Base-by-base conservation (phyloP, 2,797 vertebrate genomes). In the Amblyopsis hoosieri region DNA sequence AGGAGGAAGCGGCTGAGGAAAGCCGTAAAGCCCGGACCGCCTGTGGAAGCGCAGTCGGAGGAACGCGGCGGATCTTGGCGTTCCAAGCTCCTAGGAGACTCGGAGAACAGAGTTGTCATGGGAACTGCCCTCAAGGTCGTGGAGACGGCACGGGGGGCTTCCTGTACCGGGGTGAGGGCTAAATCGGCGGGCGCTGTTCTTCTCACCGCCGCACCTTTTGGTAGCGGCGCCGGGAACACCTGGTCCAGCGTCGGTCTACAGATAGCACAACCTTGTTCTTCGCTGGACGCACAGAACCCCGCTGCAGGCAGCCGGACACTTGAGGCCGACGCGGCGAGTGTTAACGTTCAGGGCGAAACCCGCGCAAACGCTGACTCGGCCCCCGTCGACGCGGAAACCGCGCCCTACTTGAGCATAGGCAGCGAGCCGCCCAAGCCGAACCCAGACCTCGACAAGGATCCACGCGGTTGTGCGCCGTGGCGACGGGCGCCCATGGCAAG, bases 161-260 rank as follows among this genome's bases (percentile, higher is more conserved):
- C 6, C 1, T 14, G 9, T 0, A 23, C 15, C 11, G 82, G 50
- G 45, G 71, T 77, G 54, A 71, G 92, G 59, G 80, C 90, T 0
- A 92, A 87, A 72, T 94, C 94, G 0, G 92, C 92, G 0, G 75
- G 85, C 0, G 90, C 93, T 1, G 29, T 89, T 12, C 80, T 89
- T 12, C 80, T 93, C 37, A 70, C 77, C 15, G 79, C 57, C 7
- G 68, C 66, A 12, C 23, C 78, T 64, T 45, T 55, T 46, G 49
- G 54, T 23, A 23, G 23, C 49, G 46, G 3, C 0, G 53, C 64
- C 6, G 54, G 2, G 17, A 60, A 71, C 33, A 3, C 78, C 47
- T 42, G 17, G 4, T 51, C 31, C 45, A 64, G 61, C 59, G 52
- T 54, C 9, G 10, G 29, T 1, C 48, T 60, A 61, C 66, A 74